These are phyloP conservation scores for Nomada goodeniana DNA, from an alignment of 2,888 invertebrate species.

Conservation along the genomic window DNA sequence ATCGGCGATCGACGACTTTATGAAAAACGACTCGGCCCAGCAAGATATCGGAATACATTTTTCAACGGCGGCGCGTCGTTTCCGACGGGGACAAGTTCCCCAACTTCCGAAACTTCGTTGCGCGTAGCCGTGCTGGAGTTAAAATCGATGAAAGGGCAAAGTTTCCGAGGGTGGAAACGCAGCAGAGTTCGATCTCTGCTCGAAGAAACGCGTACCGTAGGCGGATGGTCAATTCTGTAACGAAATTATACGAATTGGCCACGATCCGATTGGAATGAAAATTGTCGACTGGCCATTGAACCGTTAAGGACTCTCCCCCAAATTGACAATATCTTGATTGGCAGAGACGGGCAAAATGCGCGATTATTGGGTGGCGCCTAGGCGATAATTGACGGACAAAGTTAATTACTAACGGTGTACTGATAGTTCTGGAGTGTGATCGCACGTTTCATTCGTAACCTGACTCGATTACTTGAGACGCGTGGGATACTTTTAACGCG, in stretches of 20 bases:
- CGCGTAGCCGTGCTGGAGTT: conserved; percentile 6
- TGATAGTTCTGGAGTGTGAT: no score
- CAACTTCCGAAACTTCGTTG: conserved; percentile 12
- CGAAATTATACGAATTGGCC: conserved; percentile 3
- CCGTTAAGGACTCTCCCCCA: conserved; percentile 1
- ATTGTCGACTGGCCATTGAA: background rate
- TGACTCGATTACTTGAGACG: no score
- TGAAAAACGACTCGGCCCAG: background rate
- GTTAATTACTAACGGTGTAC: no score
- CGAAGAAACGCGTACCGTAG: no score
- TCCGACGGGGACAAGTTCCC: background rate
- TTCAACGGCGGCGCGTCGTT: background rate
- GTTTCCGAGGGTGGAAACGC: conserved; percentile 4
- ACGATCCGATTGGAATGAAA: conserved; percentile 10
- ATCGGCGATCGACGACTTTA: background rate
- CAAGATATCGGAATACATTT: conserved; percentile 6
- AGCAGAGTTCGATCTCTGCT: conserved; percentile 19
- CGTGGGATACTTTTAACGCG: no score
- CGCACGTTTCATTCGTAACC: no score
- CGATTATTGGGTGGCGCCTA: no score
- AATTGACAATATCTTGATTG: no score
- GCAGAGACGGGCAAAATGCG: no score
- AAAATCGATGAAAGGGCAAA: conserved; percentile 29
- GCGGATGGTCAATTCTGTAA: no score
- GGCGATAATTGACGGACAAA: no score